Conservation (phyloP, 92 coral and sea anemone genomes). For the Anthopleura xanthogrammica region DNA sequence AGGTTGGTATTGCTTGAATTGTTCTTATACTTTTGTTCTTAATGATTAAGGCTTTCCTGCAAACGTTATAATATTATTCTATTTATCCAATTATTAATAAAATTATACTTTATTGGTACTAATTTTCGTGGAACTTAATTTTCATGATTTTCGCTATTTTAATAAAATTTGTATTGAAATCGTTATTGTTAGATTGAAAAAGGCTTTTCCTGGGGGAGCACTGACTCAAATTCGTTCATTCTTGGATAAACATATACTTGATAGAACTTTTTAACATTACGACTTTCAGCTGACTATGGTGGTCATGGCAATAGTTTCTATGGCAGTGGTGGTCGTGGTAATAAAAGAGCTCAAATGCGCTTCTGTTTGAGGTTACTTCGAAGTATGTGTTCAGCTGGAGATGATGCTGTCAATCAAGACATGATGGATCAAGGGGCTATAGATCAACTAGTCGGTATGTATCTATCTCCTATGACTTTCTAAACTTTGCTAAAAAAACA, state of each 20-base stretch:
- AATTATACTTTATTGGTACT: no score
- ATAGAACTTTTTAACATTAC: background rate
- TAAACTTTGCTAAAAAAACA: background rate
- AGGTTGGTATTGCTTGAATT: conserved; percentile 37
- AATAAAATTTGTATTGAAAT: no score
- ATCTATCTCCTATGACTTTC: background rate
- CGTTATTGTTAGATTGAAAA: no score
- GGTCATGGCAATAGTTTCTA: conserved; percentile 99
- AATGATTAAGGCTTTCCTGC: background rate
- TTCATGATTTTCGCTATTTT: no score
- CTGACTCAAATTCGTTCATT: no score
- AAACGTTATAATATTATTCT: no score
- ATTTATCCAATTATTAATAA: no score
- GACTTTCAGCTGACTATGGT: conserved; percentile 87
- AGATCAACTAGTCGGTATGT: conserved; percentile 84
- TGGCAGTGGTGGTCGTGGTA: conserved; percentile 98
- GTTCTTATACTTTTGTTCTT: background rate
- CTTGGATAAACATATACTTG: no score
- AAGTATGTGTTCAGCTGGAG: conserved; percentile 92
- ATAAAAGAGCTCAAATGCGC: conserved; percentile 99
- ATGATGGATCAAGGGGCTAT: conserved; percentile 96
- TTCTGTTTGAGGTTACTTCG: conserved; percentile 80
- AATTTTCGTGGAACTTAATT: no score
- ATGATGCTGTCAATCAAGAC: conserved; percentile 90
- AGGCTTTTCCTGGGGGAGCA: no score